Evolutionary conservation across 2,113 vertebrate genomes (phyloP), one percentile per base, ranked within the genome.

Genomic region (Pyrgilauda ruficollis): DNA sequence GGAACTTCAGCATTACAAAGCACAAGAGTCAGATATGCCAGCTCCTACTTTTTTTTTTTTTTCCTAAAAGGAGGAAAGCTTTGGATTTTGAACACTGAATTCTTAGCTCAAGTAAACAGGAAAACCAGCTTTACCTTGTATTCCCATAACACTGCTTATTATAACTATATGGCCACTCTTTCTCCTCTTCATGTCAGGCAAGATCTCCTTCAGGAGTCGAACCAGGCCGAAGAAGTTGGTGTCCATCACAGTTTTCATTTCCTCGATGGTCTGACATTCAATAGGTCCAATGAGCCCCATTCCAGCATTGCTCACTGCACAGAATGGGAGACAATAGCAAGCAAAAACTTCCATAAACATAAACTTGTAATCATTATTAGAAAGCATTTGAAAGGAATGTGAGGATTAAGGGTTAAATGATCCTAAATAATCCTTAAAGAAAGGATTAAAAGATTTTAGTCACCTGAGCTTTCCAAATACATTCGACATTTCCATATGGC

Each of bases 211-310:
- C 59, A 99, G 94, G 73, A 99, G 95, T 61, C 98, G 97, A 76
- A 99, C 98, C 46, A 98, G 88, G 35, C 99, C 98, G 5, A 99
- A 98, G 97, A 99, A 98, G 96, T 99, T 99, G 92, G 98, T 99
- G 82, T 99, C 99, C 98, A 99, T 98, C 83, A 99, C 98, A 5
- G 90, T 97, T 94, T 98, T 98, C 98, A 99, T 99, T 90, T 99
- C 98, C 8, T 98, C 98, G 3, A 99, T 97, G 35, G 97, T 98
- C 93, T 98, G 98, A 91, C 98, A 99, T 91, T 99, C 98, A 39
- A 99, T 98, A 26, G 98, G 98, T 50, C 98, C 98, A 80, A 98
- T 98, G 81, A 99, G 97, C 35, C 98, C 98, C 97, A 98, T 97
- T 66, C 98, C 98, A 84, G 98, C 98, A 93, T 99, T 99, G 88